Conservation (phyloP, 2,797 vertebrate species). For the Tokudaia muenninki region DNA sequence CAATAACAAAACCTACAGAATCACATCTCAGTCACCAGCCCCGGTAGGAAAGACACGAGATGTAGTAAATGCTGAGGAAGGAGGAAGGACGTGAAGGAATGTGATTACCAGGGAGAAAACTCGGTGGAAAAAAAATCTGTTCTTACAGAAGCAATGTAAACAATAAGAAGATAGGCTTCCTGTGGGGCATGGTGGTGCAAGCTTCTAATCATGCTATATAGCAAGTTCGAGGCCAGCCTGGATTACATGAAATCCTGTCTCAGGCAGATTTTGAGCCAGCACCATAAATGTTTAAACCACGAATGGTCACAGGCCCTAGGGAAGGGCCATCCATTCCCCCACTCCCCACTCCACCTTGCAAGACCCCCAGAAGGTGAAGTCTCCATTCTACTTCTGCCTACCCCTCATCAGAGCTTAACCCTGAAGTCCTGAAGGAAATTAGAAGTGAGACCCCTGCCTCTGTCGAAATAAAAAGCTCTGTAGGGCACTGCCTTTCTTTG, state of each 20-base stretch:
- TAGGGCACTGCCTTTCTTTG: background rate
- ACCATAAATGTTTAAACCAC: background rate
- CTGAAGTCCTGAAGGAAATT: constrained; percentile 26
- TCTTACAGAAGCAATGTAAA: constrained; percentile 28
- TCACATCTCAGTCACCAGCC: background rate
- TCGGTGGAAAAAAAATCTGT: background rate
- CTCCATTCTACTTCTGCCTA: background rate
- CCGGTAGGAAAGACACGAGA: background rate
- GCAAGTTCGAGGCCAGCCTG: background rate
- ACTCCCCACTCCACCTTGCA: background rate
- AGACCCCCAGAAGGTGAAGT: background rate
- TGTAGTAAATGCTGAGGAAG: background rate
- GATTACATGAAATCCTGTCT: background rate
- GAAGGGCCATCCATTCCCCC: background rate
- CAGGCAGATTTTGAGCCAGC: background rate
- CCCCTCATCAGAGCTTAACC: constrained; percentile 10
- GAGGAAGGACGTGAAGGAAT: background rate
- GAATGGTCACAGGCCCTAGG: background rate
- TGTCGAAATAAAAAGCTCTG: constrained; percentile 48
- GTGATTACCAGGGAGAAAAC: background rate
- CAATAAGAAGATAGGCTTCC: background rate
- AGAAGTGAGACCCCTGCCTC: constrained; percentile 16
- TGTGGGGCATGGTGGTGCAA: background rate
- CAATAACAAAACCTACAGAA: background rate
- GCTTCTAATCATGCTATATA: background rate